phyloP scores from a whole-genome alignment of 2,113 vertebrate species.

The Vimba vimba region DNA sequence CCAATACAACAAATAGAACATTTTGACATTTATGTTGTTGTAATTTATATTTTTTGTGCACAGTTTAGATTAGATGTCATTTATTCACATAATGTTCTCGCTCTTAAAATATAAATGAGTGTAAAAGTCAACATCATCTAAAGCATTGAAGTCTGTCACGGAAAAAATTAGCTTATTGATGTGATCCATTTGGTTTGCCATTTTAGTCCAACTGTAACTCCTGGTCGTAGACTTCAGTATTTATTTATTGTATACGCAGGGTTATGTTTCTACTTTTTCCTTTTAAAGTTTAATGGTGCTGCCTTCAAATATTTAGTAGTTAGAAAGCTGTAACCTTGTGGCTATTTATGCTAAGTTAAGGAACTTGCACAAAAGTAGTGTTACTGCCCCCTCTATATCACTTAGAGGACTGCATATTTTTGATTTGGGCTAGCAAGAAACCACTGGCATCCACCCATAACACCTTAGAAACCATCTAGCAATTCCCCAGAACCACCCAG shows the following conservation, averaged over 20 bases:
- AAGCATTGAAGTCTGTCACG: neutral
- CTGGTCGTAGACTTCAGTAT: neutral
- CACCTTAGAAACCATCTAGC: neutral
- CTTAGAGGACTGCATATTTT: neutral
- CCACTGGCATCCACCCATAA: neutral
- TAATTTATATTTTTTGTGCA: neutral
- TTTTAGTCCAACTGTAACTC: neutral
- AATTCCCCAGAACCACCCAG: neutral
- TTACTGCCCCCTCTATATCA: neutral
- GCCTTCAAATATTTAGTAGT: constrained; percentile 18
- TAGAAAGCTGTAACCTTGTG: neutral
- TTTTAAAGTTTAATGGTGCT: constrained; percentile 1
- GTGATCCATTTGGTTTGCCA: neutral
- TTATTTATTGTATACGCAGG: neutral
- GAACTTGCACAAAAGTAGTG: neutral
- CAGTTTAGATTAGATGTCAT: neutral
- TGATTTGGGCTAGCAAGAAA: neutral
- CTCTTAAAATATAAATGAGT: neutral
- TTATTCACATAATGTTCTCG: neutral
- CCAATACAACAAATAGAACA: too few species aligned
- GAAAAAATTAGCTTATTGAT: neutral
- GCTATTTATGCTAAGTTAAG: neutral
- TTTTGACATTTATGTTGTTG: neutral
- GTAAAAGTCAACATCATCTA: neutral
- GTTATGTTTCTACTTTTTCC: constrained; percentile 1